Percentiles rank a stretch among this genome's conserved stretches.
These are phyloP conservation scores for Drosophila melanocephala DNA, from an alignment of 2,888 invertebrate genomes.

Conservation along the genomic window DNA sequence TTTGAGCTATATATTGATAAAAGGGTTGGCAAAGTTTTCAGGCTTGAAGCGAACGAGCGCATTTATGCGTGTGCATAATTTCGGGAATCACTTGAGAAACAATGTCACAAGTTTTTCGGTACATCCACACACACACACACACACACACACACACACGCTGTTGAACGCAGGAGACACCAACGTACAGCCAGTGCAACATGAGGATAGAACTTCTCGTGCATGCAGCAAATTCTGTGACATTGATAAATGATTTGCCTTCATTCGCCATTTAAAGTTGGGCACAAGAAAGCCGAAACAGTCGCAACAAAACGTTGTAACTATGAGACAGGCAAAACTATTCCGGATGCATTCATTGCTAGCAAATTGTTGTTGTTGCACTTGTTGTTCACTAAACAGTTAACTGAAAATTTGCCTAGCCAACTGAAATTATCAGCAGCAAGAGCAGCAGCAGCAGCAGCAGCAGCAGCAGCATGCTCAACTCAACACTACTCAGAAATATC, in stretches of 20 bases:
- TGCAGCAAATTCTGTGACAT: slow-evolving; percentile 78
- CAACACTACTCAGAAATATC: slow-evolving; percentile 38
- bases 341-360: slow-evolving; percentile 75
- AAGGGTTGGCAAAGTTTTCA: slow-evolving; percentile 43
- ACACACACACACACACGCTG: slow-evolving; percentile 22
- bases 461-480: slow-evolving; percentile 23
- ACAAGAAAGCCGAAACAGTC: slow-evolving; percentile 65
- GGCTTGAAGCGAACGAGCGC: slow-evolving; percentile 41
- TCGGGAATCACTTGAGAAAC: slow-evolving; percentile 80
- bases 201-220: slow-evolving; percentile 68
- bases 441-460: slow-evolving; percentile 22
- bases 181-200: neutral
- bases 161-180: slow-evolving; percentile 15
- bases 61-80: slow-evolving; percentile 80
- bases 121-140: slow-evolving; percentile 17
- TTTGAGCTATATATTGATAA: slow-evolving; percentile 63
- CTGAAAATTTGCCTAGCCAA: slow-evolving; percentile 55
- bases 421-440: slow-evolving; percentile 61
- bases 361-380: slow-evolving; percentile 70
- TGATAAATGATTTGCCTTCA: slow-evolving; percentile 76
- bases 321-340: slow-evolving; percentile 19
- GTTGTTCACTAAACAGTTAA: slow-evolving; percentile 79
- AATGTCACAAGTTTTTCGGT: slow-evolving; percentile 77
- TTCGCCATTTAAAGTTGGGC: slow-evolving; percentile 59
- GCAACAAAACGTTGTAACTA: slow-evolving; percentile 34